Evolutionary conservation across 2,888 invertebrate species (phyloP).

Genomic region (Yponomeuta evonymella): DNA sequence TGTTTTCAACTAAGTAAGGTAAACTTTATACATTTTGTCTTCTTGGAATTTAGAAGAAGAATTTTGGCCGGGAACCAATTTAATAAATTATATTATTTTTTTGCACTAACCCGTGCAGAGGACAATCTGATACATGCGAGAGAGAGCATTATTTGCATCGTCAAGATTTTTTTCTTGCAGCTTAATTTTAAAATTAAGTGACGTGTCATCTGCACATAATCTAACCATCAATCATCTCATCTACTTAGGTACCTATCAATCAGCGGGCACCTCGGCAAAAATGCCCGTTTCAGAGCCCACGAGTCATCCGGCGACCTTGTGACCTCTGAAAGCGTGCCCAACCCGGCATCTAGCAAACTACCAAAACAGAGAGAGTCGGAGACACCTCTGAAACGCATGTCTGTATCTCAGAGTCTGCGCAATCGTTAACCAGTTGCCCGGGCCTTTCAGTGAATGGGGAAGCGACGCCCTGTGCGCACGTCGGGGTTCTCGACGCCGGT

Average conservation of each 20-base stretch:
- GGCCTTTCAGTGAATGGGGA: slow-evolving; percentile 68
- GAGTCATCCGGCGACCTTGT: slow-evolving; percentile 46
- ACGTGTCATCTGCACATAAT: too few species aligned
- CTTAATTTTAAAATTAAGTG: too few species aligned
- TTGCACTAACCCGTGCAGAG: too few species aligned
- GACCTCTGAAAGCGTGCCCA: slow-evolving; percentile 63
- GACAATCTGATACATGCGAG: too few species aligned
- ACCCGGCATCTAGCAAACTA: slow-evolving; percentile 35
- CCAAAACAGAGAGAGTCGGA: slow-evolving; percentile 54
- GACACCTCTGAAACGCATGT: slow-evolving; percentile 45
- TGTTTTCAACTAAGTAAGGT: too few species aligned
- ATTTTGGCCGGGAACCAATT: too few species aligned
- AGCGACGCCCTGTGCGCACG: slow-evolving; percentile 44
- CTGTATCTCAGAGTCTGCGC: slow-evolving; percentile 60
- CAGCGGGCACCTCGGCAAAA: slow-evolving; percentile 6
- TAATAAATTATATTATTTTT: too few species aligned
- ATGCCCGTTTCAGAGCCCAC: slow-evolving; percentile 14
- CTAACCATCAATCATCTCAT: neutral
- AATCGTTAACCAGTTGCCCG: slow-evolving; percentile 45
- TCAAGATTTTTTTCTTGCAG: too few species aligned
- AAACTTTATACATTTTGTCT: too few species aligned
- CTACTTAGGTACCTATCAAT: slow-evolving; percentile 1
- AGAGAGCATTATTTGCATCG: too few species aligned
- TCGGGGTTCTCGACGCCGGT: slow-evolving; percentile 29
- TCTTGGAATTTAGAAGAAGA: too few species aligned